Base-by-base conservation (phyloP, 2,888 invertebrate species). In the Baronia brevicornis region DNA sequence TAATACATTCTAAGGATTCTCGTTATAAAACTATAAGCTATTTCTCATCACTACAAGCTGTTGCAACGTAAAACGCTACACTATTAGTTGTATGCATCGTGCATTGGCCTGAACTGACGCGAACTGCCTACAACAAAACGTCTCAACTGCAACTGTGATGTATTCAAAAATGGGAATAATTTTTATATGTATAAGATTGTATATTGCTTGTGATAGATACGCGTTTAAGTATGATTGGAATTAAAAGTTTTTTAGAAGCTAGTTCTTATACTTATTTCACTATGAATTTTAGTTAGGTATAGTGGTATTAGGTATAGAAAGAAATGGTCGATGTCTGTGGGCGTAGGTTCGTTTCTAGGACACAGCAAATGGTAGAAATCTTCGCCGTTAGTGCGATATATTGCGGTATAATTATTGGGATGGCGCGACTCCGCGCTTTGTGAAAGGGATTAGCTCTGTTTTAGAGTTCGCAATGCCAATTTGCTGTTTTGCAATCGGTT, bases 31-130 rank as follows among this genome's bases (percentile, higher is more conserved):
- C 2, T 8, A 26, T 2, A 24, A 9, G 26, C 25, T 30, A 23
- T 33, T 7, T 33, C 26, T 44, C 50, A 48, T 38, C 51, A 47
- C 53, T 48, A 52, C 38, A 32, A 41, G 43, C 48, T 47, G 50
- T 58, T 56, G 44, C 49, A 38, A 51, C 52, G 54, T 50, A 46
- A 52, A 50, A 56, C 64, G 53, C 80, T 72, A 57, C 84, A 67
- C 84, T 80, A 78, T 75, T 75, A 80, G 78, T 82, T 80, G 80
- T 80, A 82, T 82, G 84, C 84, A 77, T 71, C 84, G 84, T 78
- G 80, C 84, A 82, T 72, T 82, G 84, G 84, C 84, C 84, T 80
- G 82, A 69, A 78, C 71, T 71, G 71, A 70, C 69, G 66, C 54
- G 56, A 57, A 57, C 44, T 30, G 27, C 33, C 33, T 40, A 32